A percentile compares a stretch with the other conserved stretches of the same genome.
These are phyloP conservation scores for Pterophyllum scalare DNA, from an alignment of 2,113 vertebrate genomes.

Conservation along the genomic window DNA sequence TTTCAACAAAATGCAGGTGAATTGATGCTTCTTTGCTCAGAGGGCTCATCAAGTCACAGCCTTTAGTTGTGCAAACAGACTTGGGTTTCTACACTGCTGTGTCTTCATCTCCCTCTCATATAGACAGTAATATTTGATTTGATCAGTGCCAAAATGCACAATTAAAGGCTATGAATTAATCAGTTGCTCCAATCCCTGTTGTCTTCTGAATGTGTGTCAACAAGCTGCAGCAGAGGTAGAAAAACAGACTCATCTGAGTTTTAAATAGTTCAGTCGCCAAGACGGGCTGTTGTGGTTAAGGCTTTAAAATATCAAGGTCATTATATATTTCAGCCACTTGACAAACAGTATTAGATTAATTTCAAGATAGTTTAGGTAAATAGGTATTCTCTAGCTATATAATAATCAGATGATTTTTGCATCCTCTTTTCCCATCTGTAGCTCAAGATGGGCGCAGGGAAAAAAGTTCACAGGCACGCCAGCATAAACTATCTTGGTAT, in stretches of 20 bases:
- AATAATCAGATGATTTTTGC: too few species aligned
- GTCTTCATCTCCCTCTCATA: too few species aligned
- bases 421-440: too few species aligned
- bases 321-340: too few species aligned
- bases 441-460: too few species aligned
- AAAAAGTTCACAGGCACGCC: background rate
- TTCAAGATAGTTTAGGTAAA: too few species aligned
- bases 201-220: background rate
- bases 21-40: background rate
- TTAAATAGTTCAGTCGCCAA: background rate
- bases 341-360: too few species aligned
- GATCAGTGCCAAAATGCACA: background rate
- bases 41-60: background rate
- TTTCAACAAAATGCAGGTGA: background rate
- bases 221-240: background rate
- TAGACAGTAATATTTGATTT: background rate
- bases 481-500: background rate
- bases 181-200: too few species aligned
- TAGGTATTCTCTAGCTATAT: too few species aligned
- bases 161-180: background rate
- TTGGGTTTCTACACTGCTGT: too few species aligned
- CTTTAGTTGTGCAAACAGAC: too few species aligned
- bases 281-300: background rate
- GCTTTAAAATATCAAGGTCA: background rate
- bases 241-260: background rate